Percentiles rank a stretch among this genome's conserved stretches.
These are phyloP conservation scores for Salminus brasiliensis DNA, from an alignment of 2,113 vertebrate genomes.

Conservation along the genomic window DNA sequence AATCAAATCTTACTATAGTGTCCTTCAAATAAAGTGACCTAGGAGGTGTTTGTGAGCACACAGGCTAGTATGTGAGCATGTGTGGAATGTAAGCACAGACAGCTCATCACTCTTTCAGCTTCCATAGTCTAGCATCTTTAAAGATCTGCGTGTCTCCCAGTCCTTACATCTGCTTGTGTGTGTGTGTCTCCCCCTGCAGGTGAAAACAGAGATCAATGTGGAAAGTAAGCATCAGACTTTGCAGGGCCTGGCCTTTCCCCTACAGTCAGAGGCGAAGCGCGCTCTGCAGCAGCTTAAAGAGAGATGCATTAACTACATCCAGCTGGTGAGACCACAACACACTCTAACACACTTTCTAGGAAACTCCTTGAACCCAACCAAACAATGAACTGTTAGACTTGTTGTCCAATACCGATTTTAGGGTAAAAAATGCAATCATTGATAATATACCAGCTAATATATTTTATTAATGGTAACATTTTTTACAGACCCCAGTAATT, in stretches of 20 bases:
- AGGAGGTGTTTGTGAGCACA: neutral
- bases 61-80: too few species aligned
- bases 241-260: constrained; percentile 92
- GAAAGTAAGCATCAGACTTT: constrained; percentile 95
- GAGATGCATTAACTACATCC: constrained; percentile 91
- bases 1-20: neutral
- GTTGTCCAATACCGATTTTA: too few species aligned
- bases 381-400: too few species aligned
- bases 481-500: too few species aligned
- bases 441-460: too few species aligned
- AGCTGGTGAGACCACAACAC: constrained; percentile 81
- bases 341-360: neutral
- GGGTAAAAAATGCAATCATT: too few species aligned
- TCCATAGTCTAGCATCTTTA: neutral
- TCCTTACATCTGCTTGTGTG: constrained; percentile 53
- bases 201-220: constrained; percentile 91
- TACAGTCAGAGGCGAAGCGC: constrained; percentile 84
- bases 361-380: too few species aligned
- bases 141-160: neutral
- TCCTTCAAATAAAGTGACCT: constrained; percentile 13
- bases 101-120: neutral
- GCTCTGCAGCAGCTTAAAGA: constrained; percentile 88
- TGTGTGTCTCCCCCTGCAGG: constrained; percentile 77
- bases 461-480: too few species aligned
- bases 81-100: neutral